These are phyloP conservation scores for Hyles euphorbiae DNA, from an alignment of 1,140 invertebrate species.

Conservation along the genomic window DNA sequence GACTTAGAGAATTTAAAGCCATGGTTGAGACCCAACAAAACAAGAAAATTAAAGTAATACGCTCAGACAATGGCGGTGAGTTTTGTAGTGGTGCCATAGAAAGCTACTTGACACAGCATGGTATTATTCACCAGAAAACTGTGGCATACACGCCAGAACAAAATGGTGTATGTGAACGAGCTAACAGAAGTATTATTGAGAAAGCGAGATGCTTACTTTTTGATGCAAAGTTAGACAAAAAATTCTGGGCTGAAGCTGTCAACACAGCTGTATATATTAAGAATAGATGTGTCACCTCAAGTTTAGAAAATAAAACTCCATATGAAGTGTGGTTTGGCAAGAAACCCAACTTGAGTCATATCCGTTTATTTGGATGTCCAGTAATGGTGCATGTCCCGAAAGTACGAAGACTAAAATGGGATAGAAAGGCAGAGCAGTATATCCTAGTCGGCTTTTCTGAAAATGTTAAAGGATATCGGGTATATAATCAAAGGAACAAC, in stretches of 20 bases:
- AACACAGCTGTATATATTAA: conserved; percentile 25
- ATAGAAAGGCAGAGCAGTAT: conserved; percentile 23
- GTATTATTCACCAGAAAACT: no score
- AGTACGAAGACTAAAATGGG: conserved; percentile 33
- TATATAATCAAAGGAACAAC: conserved; percentile 19
- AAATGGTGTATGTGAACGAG: no score
- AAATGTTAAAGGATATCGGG: conserved; percentile 22
- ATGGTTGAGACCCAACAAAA: no score
- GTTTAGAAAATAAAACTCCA: conserved; percentile 19
- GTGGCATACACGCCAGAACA: no score
- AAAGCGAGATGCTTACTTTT: no score
- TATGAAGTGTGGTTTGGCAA: conserved; percentile 24
- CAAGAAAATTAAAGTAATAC: no score
- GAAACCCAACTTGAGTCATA: conserved; percentile 24
- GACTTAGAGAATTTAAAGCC: no score
- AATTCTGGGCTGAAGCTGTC: conserved; percentile 23
- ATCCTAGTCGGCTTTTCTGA: conserved; percentile 33
- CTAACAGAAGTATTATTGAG: no score
- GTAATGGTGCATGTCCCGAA: conserved; percentile 30
- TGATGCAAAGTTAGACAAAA: no score
- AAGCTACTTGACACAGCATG: no score
- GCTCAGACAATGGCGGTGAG: no score
- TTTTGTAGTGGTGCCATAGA: no score
- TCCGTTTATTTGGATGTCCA: conserved; percentile 26
- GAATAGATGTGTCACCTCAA: conserved; percentile 21